Base-by-base conservation (phyloP, 2,888 invertebrate species). In the Cenopis cana region DNA sequence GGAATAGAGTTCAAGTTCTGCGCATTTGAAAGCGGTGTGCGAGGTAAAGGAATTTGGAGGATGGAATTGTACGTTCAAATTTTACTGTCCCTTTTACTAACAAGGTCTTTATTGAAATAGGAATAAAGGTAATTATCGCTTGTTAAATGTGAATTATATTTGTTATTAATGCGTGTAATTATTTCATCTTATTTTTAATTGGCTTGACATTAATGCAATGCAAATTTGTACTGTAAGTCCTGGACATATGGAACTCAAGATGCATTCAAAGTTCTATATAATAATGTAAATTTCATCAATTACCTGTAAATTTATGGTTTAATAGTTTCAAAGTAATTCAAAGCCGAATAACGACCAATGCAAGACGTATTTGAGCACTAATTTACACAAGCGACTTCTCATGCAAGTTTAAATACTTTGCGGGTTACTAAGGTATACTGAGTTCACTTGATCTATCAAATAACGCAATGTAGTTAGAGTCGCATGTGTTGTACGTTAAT, bases 51-150 rank as follows among this genome's bases (percentile, higher is more conserved):
- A 5, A n/a, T 8, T 20, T 38, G 6, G 18, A 38, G 5, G 36
- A 54, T 17, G n/a, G 76, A 76, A 76, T 74, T 49, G 20, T 20
- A 59, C 70, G 59, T 57, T 70, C 56, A 20, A 68, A 66, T 66
- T 59, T 36, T 49, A 36, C 36, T 17, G 41, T 29, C 54, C 65
- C 41, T 66, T 66, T 68, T 67, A 57, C 67, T 50, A 18, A 17
- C 64, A 36, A 33, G 20, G 38, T 59, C 72, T 73, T 72, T 74
- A 73, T 24, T 4, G 1, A 12, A 12, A 11, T 50, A 56, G 68
- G 50, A 52, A 68, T 75, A 77, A 71, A 74, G 73, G 55, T 69
- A 60, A 72, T 57, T 66, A 71, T 74, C n/a, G 74, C 65, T 61
- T 49, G 66, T 36, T 17, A 33, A 49, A 62, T 18, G n/a, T 18